phyloP scores from a whole-genome alignment of 2,113 vertebrate genomes.

The Nanorana parkeri region DNA sequence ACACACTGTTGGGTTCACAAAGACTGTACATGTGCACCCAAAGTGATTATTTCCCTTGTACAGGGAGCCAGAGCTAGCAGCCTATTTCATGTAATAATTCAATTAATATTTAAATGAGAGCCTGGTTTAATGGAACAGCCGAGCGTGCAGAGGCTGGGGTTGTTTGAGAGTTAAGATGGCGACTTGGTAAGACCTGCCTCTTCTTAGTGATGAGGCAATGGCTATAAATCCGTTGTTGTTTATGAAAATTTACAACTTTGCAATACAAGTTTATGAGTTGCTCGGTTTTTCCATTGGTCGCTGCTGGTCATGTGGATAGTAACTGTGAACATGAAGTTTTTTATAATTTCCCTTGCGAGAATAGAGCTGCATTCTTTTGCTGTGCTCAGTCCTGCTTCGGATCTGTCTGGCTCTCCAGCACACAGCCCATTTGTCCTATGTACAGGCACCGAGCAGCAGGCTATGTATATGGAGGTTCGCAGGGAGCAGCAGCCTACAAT shows the following conservation, averaged over 20 bases:
- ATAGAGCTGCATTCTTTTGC: slow-evolving; percentile 94
- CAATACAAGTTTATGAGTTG: slow-evolving; percentile 97
- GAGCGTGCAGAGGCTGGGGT: slow-evolving; percentile 61
- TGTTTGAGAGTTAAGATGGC: slow-evolving; percentile 91
- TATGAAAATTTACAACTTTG: slow-evolving; percentile 99
- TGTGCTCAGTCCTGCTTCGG: slow-evolving; percentile 83
- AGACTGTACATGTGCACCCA: too few species aligned
- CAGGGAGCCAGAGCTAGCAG: neutral
- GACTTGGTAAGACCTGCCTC: slow-evolving; percentile 88
- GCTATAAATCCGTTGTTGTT: slow-evolving; percentile 99
- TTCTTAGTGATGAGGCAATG: slow-evolving; percentile 86
- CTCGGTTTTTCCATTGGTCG: slow-evolving; percentile 88
- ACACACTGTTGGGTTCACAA: too few species aligned
- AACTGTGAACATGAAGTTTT: slow-evolving; percentile 99
- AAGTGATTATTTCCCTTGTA: too few species aligned
- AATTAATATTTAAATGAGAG: neutral
- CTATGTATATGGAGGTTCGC: slow-evolving; percentile 66
- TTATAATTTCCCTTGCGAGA: slow-evolving; percentile 97
- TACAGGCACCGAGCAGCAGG: slow-evolving; percentile 69
- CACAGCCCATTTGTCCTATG: slow-evolving; percentile 71
- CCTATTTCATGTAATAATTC: neutral
- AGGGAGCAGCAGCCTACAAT: slow-evolving; percentile 65
- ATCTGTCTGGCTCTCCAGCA: slow-evolving; percentile 72
- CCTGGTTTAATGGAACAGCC: neutral
- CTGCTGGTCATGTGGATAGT: slow-evolving; percentile 88